A percentile compares a stretch with the other conserved stretches of the same genome.
phyloP scores from a whole-genome alignment of 2,888 invertebrate genomes.

The Drepanosiphum platanoidis region DNA sequence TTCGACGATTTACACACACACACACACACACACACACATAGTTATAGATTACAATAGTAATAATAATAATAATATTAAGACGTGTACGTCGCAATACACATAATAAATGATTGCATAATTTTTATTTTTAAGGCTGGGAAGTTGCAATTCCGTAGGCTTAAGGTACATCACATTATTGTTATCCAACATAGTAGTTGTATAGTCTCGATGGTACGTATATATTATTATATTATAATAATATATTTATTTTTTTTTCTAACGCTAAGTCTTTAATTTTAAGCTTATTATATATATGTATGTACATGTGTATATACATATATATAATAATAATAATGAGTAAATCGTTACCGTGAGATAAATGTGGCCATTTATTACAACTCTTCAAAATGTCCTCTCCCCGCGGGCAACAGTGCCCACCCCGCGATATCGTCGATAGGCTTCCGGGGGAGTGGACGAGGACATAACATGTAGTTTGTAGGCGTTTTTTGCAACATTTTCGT shows the following conservation, averaged over 20 bases:
- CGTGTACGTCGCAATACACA: background rate
- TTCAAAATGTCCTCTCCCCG: background rate
- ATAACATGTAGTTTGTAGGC: constrained; percentile 43
- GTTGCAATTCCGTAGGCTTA: constrained; percentile 60
- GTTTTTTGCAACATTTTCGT: constrained; percentile 36
- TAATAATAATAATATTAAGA: too few relatives aligned
- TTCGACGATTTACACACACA: background rate
- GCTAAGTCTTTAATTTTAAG: constrained; percentile 31
- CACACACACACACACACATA: background rate
- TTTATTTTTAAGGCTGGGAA: constrained; percentile 59
- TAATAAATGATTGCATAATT: background rate
- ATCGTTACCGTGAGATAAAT: constrained; percentile 60
- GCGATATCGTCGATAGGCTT: background rate
- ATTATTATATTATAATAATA: background rate
- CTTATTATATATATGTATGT: too few relatives aligned
- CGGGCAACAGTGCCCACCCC: background rate
- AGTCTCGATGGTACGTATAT: background rate
- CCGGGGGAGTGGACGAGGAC: constrained; percentile 25
- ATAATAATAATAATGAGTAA: constrained; percentile 51
- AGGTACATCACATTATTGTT: constrained; percentile 48
- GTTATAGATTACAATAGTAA: too few relatives aligned
- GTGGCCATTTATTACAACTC: constrained; percentile 49
- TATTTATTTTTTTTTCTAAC: constrained; percentile 22
- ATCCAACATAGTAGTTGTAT: constrained; percentile 13
- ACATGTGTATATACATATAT: too few relatives aligned